Conservation (phyloP, 2,797 vertebrate species). For the Steatocranus sp. region DNA sequence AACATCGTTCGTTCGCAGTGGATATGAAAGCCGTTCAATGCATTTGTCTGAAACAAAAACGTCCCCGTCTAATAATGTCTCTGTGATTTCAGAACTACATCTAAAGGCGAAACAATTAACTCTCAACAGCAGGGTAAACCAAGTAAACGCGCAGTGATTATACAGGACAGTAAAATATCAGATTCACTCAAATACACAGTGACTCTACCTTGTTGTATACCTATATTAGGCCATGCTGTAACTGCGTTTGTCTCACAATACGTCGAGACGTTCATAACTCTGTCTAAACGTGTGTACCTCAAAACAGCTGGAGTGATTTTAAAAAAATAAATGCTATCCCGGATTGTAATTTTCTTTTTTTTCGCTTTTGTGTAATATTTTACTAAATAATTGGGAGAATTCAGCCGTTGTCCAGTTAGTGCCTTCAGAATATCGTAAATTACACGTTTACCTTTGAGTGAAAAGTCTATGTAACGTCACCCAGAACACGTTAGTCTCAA, state of each 20-base stretch:
- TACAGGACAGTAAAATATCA: neutral
- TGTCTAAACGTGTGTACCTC: neutral
- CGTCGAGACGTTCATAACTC: neutral
- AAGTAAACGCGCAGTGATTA: neutral
- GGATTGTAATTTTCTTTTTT: neutral
- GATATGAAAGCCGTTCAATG: neutral
- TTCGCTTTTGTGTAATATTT: neutral
- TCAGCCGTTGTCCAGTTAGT: neutral
- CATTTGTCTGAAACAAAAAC: neutral
- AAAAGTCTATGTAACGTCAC: neutral
- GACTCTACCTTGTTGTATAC: neutral
- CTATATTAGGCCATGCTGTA: neutral
- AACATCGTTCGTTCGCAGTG: neutral
- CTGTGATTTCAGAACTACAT: neutral
- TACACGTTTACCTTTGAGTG: rapidly evolving
- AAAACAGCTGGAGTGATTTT: neutral
- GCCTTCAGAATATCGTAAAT: neutral
- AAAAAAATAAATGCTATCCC: neutral
- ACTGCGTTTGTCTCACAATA: neutral
- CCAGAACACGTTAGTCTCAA: neutral
- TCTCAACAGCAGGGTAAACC: neutral
- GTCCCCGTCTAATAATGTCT: neutral
- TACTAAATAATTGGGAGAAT: neutral
- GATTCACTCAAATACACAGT: neutral
- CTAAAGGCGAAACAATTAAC: neutral